A percentile compares a stretch with the other conserved stretches of the same genome.
These are phyloP conservation scores for Drosophila insularis DNA, from an alignment of 1,140 invertebrate genomes.

Conservation along the genomic window DNA sequence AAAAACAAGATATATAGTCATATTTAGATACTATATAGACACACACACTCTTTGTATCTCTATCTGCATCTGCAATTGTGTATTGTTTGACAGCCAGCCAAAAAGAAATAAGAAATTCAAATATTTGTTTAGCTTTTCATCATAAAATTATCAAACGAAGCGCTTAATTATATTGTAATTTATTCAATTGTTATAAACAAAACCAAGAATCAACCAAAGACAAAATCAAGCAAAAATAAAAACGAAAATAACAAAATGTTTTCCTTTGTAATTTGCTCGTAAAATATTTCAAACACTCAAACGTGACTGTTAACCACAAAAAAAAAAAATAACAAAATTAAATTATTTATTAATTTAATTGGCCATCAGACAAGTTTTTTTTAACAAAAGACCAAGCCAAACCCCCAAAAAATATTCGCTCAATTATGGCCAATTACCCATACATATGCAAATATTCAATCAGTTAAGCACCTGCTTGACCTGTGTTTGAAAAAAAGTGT, in stretches of 20 bases:
- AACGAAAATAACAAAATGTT: slow-evolving; percentile 45
- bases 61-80: background rate
- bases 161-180: slow-evolving; percentile 80
- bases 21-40: slow-evolving; percentile 6
- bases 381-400: background rate
- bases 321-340: slow-evolving; percentile 30
- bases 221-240: background rate
- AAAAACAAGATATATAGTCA: slow-evolving; percentile 27
- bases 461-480: slow-evolving; percentile 22
- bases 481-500: slow-evolving; percentile 23
- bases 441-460: slow-evolving; percentile 46
- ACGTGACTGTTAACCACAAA: slow-evolving; percentile 53
- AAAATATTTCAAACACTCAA: slow-evolving; percentile 66
- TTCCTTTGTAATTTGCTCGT: slow-evolving; percentile 57
- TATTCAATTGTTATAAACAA: slow-evolving; percentile 44
- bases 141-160: slow-evolving; percentile 61
- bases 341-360: slow-evolving; percentile 39
- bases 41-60: background rate
- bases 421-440: slow-evolving; percentile 66
- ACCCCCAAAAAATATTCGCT: slow-evolving; percentile 51
- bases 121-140: slow-evolving; percentile 49
- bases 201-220: background rate
- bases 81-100: slow-evolving; percentile 56
- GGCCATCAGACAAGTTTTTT: slow-evolving; percentile 1
- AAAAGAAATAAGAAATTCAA: slow-evolving; percentile 20